phyloP scores from a whole-genome alignment of 2,888 invertebrate species.

The Catocala fraxini region DNA sequence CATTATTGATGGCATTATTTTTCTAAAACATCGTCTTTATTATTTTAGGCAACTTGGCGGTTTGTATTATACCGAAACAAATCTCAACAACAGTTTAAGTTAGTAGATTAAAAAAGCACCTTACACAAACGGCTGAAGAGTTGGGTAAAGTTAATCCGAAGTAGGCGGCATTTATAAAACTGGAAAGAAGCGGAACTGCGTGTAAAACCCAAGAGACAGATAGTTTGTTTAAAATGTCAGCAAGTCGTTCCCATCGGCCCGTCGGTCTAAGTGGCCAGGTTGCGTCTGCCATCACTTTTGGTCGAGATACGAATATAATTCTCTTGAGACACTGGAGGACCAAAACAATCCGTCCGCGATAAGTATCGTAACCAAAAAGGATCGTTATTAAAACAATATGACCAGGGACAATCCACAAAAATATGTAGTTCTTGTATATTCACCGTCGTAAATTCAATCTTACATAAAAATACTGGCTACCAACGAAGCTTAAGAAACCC shows the following conservation, averaged over 20 bases:
- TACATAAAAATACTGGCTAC: too few species aligned
- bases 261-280: constrained; percentile 17
- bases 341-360: constrained; percentile 17
- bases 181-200: background rate
- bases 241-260: constrained; percentile 24
- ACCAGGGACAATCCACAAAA: too few species aligned
- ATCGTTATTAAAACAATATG: constrained; percentile 3
- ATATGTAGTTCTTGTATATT: too few species aligned
- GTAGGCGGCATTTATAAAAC: constrained; percentile 1
- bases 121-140: background rate
- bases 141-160: constrained; percentile 15
- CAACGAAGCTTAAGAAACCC: too few species aligned
- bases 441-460: too few species aligned
- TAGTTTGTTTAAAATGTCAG: constrained; percentile 35
- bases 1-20: background rate
- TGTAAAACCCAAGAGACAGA: constrained; percentile 17
- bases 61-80: too few species aligned
- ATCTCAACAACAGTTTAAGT: too few species aligned
- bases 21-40: too few species aligned
- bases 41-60: too few species aligned
- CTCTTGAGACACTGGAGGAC: constrained; percentile 18
- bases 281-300: constrained; percentile 18
- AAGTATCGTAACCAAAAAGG: constrained; percentile 14
- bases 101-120: too few species aligned
- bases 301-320: constrained; percentile 21